Evolutionary conservation across 2,113 vertebrate genomes (phyloP).

Genomic region (Engystomops pustulosus): DNA sequence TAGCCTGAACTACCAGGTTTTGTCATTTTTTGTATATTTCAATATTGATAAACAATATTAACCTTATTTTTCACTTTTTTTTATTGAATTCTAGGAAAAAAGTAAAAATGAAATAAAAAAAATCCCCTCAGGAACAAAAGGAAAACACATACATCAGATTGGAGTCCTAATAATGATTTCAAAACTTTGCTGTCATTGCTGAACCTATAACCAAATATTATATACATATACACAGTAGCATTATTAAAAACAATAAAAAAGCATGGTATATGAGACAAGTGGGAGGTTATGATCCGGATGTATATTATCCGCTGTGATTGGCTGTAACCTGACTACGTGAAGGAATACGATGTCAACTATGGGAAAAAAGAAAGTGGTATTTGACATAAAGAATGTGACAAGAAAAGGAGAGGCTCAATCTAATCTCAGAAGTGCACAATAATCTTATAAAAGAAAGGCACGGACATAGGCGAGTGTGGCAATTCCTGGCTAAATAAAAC

Average conservation of each 20-base stretch:
- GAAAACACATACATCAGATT: not conserved
- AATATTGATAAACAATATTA: not conserved
- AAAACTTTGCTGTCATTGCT: not conserved
- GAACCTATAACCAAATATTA: constrained; percentile 29
- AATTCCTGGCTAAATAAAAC: not conserved
- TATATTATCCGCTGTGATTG: not conserved
- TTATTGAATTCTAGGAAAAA: not conserved
- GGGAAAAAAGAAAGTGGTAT: not conserved
- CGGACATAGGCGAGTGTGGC: not conserved
- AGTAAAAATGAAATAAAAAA: not conserved
- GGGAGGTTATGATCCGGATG: not conserved
- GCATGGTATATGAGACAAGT: not conserved
- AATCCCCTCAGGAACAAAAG: not conserved
- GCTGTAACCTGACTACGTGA: not conserved
- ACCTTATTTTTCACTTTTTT: too few relatives aligned
- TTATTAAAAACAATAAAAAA: not conserved
- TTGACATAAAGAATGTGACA: not conserved
- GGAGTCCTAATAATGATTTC: not conserved
- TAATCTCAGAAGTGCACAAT: not conserved
- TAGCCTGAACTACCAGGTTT: not conserved
- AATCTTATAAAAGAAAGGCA: constrained; percentile 42
- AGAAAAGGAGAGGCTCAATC: not conserved
- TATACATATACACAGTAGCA: constrained; percentile 27
- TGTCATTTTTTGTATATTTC: not conserved
- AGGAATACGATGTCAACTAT: not conserved